Evolutionary conservation across 2,797 vertebrate species (phyloP).

Genomic region (Podarcis lilfordi): DNA sequence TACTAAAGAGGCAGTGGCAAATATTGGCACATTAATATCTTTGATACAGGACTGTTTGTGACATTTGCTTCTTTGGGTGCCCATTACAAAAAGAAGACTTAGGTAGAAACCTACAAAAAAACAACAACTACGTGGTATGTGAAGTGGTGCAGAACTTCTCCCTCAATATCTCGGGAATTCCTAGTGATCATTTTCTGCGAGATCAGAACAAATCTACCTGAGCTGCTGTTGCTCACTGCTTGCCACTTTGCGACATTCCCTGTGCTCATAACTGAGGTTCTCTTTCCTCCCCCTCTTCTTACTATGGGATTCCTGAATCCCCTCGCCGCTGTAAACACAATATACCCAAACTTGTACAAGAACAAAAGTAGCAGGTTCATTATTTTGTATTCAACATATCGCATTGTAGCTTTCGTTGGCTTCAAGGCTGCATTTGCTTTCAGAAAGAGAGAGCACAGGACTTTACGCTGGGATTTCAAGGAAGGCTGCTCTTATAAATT

Average conservation of each 20-base stretch:
- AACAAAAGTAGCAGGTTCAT: slow-evolving; percentile 24
- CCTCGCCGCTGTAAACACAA: slow-evolving; percentile 29
- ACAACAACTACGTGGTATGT: neutral
- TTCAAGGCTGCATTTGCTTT: slow-evolving; percentile 68
- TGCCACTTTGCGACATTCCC: slow-evolving; percentile 29
- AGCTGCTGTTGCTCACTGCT: slow-evolving; percentile 25
- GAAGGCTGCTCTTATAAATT: slow-evolving; percentile 79
- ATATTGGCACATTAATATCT: neutral
- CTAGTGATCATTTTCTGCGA: slow-evolving; percentile 4
- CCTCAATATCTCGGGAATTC: neutral
- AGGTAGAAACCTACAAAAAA: neutral
- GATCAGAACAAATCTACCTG: slow-evolving; percentile 7
- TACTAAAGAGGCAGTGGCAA: too few relatives aligned
- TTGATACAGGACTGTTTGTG: neutral
- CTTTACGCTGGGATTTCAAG: slow-evolving; percentile 76
- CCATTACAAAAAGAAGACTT: neutral
- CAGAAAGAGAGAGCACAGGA: slow-evolving; percentile 40
- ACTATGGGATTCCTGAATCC: slow-evolving; percentile 31
- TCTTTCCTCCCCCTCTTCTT: neutral
- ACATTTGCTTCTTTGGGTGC: neutral
- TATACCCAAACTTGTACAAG: slow-evolving; percentile 48
- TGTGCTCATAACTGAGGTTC: slow-evolving; percentile 32
- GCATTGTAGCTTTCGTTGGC: slow-evolving; percentile 61
- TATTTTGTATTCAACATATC: slow-evolving; percentile 37
- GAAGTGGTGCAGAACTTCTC: neutral